phyloP scores from a whole-genome alignment of 2,797 vertebrate species.

The Betta splendens region DNA sequence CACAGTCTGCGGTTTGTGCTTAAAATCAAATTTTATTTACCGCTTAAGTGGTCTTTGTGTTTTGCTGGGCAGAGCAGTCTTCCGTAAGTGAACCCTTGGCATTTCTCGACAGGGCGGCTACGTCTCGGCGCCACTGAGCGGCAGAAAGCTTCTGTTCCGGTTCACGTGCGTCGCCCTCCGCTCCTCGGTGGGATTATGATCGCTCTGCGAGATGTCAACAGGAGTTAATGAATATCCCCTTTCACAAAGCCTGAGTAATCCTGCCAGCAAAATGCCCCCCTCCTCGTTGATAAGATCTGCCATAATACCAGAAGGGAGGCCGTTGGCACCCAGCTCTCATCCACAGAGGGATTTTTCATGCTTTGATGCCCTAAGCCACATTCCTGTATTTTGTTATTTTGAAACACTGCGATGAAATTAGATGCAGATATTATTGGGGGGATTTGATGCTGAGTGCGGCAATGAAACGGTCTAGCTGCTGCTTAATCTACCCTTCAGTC shows the following conservation, averaged over 20 bases:
- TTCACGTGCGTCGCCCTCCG: constrained; percentile 52
- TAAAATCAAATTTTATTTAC: constrained; percentile 50
- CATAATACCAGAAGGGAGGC: constrained; percentile 66
- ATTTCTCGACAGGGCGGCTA: constrained; percentile 30
- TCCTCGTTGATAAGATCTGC: constrained; percentile 77
- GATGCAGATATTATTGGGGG: constrained; percentile 74
- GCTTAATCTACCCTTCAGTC: constrained; percentile 69
- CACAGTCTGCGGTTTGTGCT: constrained; percentile 11
- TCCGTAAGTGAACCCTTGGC: constrained; percentile 49
- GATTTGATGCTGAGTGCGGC: constrained; percentile 68
- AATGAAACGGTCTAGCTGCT: constrained; percentile 66
- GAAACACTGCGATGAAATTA: constrained; percentile 64
- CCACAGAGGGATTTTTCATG: constrained; percentile 73
- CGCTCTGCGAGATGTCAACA: constrained; percentile 75
- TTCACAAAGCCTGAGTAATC: constrained; percentile 75
- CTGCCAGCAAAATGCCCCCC: constrained; percentile 69
- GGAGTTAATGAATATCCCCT: constrained; percentile 81
- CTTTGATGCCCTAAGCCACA: constrained; percentile 69
- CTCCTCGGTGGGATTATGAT: constrained; percentile 70
- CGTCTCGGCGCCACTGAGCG: constrained; percentile 37
- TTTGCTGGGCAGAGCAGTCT: constrained; percentile 43
- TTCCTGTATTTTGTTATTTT: constrained; percentile 73
- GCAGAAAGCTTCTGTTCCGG: constrained; percentile 54
- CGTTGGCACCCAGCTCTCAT: constrained; percentile 64
- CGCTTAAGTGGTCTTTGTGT: constrained; percentile 45